Base-by-base conservation (phyloP, 2,797 vertebrate genomes). In the Anguilla marmorata region DNA sequence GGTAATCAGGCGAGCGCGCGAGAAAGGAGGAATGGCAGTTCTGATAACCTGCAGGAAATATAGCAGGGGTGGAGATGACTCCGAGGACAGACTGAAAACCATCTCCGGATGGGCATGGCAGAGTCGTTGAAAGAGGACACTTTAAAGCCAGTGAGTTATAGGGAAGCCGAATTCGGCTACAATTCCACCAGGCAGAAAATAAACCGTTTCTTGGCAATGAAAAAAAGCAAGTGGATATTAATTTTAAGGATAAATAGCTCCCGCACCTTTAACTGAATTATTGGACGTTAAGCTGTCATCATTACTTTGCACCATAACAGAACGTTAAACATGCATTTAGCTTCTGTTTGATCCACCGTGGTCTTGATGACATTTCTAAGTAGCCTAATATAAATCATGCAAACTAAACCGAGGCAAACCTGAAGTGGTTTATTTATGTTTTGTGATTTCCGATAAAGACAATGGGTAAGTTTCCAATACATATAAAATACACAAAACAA, bases 1-100 rank as follows among this genome's bases (percentile, higher is more conserved):
- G 96, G 95, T 94, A 96, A 95, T 96, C 95, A 94, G 92, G 87
- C 90, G 91, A 95, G 95, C 95, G 92, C 92, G 94, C 95, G 95
- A 93, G 93, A 48, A 93, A 91, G 52, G 93, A 93, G 92, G 91
- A 91, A 92, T 93, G 94, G 92, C 93, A 93, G 91, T 93, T 90
- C 90, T 90, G 95, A 94, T 93, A 94, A 95, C 93, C 93, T 94
- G 94, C 94, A 94, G 95, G 95, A 96, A 92, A 94, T 93, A 92
- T 69, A 89, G 94, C 90, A 92, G 91, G 92, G 94, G 91, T 94
- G 94, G 91, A 95, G 95, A 94, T 95, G 95, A 95, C 95, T 93
- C 94, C 94, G 94, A 95, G 95, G 95, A 94, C 90, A 94, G 93
- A 89, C 93, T 92, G 93, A 94, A 94, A 94, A 92, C 58, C 92